Base-by-base conservation (phyloP, 2,888 invertebrate species). In the Philaethria dido region DNA sequence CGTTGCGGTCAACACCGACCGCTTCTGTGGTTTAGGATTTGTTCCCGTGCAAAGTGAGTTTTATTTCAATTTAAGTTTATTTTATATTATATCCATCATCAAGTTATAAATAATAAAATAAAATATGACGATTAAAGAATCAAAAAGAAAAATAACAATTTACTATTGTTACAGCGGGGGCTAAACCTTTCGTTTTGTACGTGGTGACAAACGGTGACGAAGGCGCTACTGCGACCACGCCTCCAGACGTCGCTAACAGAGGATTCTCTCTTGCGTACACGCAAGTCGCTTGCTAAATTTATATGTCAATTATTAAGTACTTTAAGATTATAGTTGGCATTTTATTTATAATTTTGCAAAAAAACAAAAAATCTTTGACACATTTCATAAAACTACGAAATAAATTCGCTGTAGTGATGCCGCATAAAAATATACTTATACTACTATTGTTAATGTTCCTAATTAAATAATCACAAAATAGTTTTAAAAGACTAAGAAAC, bases 1-100 rank as follows among this genome's bases (percentile, higher is more conserved):
- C 54, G 82, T 80, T 52, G 78, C 78, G 9, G 82, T 84, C 50
- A 87, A 92, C 69, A 93, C 93, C 1, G 97, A 97, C 78, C 92
- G 97, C 50, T 96, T 96, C 87, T 97, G 97, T 78, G 96, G 97
- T 0, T 89, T 95, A 68, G 95, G 95, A 3, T 94, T 97, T 74
- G 91, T 94, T 1, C 80, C 94, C 2, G 95, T 95, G 54, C 94
- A 93, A 50, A 93, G 96, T 94, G 86, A 93, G 94, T 89, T 50
- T 9, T 9, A 11, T 3, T 33, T 33, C 5, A 8, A 9, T 8
- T 33, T 33, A 8, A 8, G 6, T 8, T 33, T 33, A n/a, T 33
- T 33, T 33, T 6, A 33, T 33, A 33, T 33, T 1, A 33, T n/a
- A n/a, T n/a, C n/a, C n/a, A n/a, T n/a, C n/a, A n/a, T n/a, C n/a